Base-by-base conservation (phyloP, 2,797 vertebrate genomes). In the Psittacula derbiana region DNA sequence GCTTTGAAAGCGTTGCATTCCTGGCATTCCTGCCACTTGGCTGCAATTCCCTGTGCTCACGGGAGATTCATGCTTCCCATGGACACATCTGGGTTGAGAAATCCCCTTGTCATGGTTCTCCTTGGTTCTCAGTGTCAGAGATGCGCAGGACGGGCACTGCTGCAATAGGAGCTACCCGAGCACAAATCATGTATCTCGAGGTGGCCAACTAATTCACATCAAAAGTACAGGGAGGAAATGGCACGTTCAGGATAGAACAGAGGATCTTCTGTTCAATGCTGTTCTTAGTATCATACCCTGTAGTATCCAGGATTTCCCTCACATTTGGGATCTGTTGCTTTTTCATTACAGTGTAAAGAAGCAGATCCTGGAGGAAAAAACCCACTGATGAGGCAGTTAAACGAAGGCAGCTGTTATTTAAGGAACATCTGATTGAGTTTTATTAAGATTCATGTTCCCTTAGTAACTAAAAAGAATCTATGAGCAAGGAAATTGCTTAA, bases 371-470 rank as follows among this genome's bases (percentile, higher is more conserved):
- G 78, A 62, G 72, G 69, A 40, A 30, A 70, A 40, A 70, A 9
- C 12, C 2, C 4, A 4, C 41, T 41, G 88, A 23, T 61, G 55
- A 71, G 61, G 36, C 46, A 76, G 69, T 88, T 64, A 64, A 41
- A 10, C 6, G 88, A 79, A 91, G 89, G 82, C 93, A 84, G 96
- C 60, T 92, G 95, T 88, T 96, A 95, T 95, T 95, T 95, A 52
- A 62, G 88, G 94, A 79, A 19, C 67, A 4, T 76, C 10, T 79
- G 91, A 81, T 55, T 36, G 93, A 88, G 86, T 95, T 95, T 94
- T 84, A 92, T 95, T 94, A 95, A 95, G 95, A 95, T 96, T 88
- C 95, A 86, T 15, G 95, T 96, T 97, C 96, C 95, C 95, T 95
- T 95, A 97, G 95, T 94, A 97, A 97, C 96, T 94, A 43, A 18